phyloP scores from a whole-genome alignment of 2,797 vertebrate genomes.

The Lemur catta region DNA sequence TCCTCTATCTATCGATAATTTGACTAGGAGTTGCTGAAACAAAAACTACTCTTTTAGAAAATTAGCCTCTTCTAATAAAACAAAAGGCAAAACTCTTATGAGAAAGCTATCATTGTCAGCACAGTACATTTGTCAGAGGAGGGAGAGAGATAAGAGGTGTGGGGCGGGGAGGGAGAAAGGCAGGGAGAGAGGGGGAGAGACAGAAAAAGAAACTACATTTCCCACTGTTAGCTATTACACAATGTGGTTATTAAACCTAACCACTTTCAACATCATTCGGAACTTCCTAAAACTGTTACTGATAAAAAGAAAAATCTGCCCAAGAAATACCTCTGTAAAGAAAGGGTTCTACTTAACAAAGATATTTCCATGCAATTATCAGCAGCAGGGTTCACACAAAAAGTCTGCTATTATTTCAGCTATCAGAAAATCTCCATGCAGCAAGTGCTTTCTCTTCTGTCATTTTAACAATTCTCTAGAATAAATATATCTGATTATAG shows the following conservation, averaged over 20 bases:
- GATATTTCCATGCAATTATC: background rate
- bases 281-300: background rate
- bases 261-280: background rate
- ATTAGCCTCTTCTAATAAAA: background rate
- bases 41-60: background rate
- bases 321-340: background rate
- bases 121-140: background rate
- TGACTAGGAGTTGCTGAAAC: background rate
- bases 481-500: background rate
- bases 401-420: background rate
- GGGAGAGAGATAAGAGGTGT: too few species aligned
- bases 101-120: background rate
- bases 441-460: background rate
- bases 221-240: background rate
- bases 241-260: background rate
- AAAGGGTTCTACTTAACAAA: background rate
- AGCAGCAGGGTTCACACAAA: background rate
- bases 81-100: background rate
- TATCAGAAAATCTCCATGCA: background rate
- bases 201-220: background rate
- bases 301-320: background rate
- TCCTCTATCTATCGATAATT: background rate
- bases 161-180: background rate
- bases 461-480: background rate
- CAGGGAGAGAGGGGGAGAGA: too few species aligned